Base-by-base conservation (phyloP, 2,888 invertebrate genomes). In the Pristionchus fissidentatus region DNA sequence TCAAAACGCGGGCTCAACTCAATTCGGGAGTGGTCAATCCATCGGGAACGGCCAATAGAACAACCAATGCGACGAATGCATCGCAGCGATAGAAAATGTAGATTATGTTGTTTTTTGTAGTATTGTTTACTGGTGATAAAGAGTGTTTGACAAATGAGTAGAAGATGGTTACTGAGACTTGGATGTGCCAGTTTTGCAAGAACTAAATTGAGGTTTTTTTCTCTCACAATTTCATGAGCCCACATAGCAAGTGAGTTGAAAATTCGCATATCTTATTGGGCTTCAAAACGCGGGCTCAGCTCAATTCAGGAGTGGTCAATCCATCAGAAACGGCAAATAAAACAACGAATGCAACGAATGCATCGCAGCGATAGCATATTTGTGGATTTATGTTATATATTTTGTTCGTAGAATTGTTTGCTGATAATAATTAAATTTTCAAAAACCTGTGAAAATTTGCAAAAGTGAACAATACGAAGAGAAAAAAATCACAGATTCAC, bases 271-370 rank as follows among this genome's bases (percentile, higher is more conserved):
- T 77, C 19, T 19, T 77, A 4, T 22, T 77, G 19, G 19, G 75
- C 8, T 26, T 77, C n/a, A 77, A 77, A 29, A 70, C 70, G 1
- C 70, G 70, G 7, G n/a, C n/a, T 2, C 70, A 70, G 26, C 7
- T 70, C 66, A 66, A 26, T 41, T 70, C 70, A n/a, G 70, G 70
- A 1, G 41, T 41, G 8, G 19, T 70, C n/a, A 70, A 70, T 66
- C 66, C 66, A 15, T 66, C 66, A 7, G 70, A 41, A 41, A 70
- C 70, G n/a, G 26, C 8, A 1, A 70, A 70, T 66, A 15, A 38
- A 26, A 70, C 70, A 26, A 70, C 70, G 43, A 70, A 70, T 43
- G 70, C 70, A 0, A 70, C 70, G 13, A 41, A 41, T 1, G 32
- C 43, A 26, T 70, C 70, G 8, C 22, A 41, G 41, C 70, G 43